Evolutionary conservation across 2,113 vertebrate species (phyloP).

Genomic region (Datnioides undecimradiatus): DNA sequence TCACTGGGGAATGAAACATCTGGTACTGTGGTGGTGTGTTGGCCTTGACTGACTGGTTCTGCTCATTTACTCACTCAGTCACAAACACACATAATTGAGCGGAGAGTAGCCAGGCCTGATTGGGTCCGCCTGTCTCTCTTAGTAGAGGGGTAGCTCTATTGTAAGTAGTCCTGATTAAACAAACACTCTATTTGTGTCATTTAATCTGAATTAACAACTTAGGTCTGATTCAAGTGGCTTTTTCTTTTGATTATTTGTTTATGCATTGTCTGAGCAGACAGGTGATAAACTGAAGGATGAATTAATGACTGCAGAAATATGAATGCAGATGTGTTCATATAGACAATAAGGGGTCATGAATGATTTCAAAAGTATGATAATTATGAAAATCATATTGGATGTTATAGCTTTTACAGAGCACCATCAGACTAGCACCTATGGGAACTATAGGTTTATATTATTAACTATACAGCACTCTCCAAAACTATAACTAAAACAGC

Average conservation of each 20-base stretch:
- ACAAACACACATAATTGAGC: slow-evolving; percentile 35
- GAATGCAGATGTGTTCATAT: neutral
- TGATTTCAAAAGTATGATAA: neutral
- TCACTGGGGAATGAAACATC: slow-evolving; percentile 57
- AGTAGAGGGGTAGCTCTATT: neutral
- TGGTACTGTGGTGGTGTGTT: slow-evolving; percentile 35
- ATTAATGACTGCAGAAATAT: neutral
- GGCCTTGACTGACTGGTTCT: slow-evolving; percentile 35
- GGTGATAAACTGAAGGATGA: slow-evolving; percentile 5
- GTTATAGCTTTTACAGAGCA: neutral
- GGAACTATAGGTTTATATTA: neutral
- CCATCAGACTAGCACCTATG: neutral
- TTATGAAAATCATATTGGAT: neutral
- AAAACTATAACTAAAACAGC: neutral
- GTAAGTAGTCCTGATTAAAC: slow-evolving; percentile 10
- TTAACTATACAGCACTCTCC: neutral
- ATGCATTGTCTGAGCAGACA: neutral
- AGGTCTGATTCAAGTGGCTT: neutral
- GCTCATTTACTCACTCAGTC: slow-evolving; percentile 32
- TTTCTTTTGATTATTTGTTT: slow-evolving; percentile 11
- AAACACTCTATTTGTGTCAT: neutral
- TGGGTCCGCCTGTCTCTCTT: neutral
- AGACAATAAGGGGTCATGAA: neutral
- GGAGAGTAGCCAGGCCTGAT: neutral
- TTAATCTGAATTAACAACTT: slow-evolving; percentile 9